Evolutionary conservation across 1,140 invertebrate species (phyloP).

Genomic region (Metopolophium dirhodum): DNA sequence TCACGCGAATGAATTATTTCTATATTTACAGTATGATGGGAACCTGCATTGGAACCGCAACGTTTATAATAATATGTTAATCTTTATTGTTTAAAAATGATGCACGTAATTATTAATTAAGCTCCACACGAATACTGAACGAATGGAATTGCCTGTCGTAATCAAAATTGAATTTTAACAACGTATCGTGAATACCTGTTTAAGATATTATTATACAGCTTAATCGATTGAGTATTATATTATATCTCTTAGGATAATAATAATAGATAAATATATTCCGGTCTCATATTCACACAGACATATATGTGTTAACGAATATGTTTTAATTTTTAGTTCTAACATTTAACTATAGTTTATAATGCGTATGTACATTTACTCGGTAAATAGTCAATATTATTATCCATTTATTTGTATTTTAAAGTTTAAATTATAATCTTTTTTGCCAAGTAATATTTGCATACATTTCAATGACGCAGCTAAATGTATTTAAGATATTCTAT

Average conservation of each 20-base stretch:
- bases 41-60: not conserved
- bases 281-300: not conserved
- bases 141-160: not conserved
- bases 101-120: not conserved
- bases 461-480: not conserved
- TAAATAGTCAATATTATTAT: not conserved
- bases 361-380: not conserved
- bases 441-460: not conserved
- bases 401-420: not conserved
- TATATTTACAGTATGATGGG: not conserved
- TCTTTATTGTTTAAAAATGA: slow-evolving; percentile 5
- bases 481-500: not conserved
- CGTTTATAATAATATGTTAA: not conserved
- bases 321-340: not conserved
- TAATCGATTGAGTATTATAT: not conserved
- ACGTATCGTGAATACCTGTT: not conserved
- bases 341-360: not conserved
- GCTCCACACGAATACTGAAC: not conserved
- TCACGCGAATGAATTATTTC: slow-evolving; percentile 21
- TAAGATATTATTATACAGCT: not conserved
- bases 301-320: not conserved
- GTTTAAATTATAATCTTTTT: not conserved
- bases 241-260: too few species aligned
- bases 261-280: not conserved
- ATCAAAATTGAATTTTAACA: slow-evolving; percentile 3